Conservation (phyloP, 2,113 vertebrate genomes). For the Origma solitaria region DNA sequence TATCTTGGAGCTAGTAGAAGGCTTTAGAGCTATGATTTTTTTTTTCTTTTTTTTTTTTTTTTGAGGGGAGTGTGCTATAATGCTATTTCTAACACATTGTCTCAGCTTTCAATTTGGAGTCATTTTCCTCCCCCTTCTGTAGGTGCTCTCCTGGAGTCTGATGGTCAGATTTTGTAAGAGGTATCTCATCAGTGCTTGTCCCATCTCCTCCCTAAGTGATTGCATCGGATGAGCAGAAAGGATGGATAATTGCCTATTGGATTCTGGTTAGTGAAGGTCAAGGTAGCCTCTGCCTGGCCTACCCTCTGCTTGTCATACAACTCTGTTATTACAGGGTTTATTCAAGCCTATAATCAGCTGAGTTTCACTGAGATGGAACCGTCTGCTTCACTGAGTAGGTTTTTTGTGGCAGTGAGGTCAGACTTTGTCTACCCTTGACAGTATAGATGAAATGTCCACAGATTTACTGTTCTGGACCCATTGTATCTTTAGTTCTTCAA, state of each 20-base stretch:
- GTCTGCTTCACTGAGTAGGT: background rate
- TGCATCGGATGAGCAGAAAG: background rate
- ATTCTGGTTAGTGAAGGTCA: constrained; percentile 44
- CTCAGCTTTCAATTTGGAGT: background rate
- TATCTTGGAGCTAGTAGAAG: background rate
- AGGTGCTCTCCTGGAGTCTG: background rate
- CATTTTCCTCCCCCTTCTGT: background rate
- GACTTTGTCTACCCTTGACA: background rate
- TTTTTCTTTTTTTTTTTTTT: background rate
- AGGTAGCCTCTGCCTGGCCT: background rate
- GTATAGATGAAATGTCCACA: background rate
- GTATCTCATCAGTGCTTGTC: background rate
- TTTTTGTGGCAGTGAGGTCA: background rate
- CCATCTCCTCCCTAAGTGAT: background rate
- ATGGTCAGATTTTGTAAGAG: background rate
- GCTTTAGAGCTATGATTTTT: background rate
- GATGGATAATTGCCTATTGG: constrained; percentile 32
- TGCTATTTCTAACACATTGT: background rate
- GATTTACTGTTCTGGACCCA: background rate
- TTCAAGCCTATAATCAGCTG: constrained; percentile 6
- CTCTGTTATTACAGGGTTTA: constrained; percentile 9
- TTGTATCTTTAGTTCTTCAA: background rate
- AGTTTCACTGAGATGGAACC: background rate
- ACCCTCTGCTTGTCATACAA: constrained; percentile 1
- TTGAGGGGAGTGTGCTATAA: background rate